Base-by-base conservation (phyloP, 2,888 invertebrate species). In the Mesoligia furuncula region DNA sequence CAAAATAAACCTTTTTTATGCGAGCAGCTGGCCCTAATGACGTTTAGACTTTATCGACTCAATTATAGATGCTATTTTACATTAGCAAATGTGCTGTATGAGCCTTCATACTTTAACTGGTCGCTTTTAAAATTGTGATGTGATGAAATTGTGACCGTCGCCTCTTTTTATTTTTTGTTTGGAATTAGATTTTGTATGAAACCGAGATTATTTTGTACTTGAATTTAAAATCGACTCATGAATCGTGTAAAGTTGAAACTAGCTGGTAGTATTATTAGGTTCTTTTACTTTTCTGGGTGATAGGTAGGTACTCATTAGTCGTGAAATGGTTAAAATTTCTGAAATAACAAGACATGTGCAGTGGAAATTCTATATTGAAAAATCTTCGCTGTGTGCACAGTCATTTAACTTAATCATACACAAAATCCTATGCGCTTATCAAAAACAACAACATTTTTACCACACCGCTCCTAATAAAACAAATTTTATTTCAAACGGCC, bases 1-100 rank as follows among this genome's bases (percentile, higher is more conserved):
- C 92, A 90, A 92, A 94, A 93, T 91, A 93, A 92, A 93, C 90
- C 86, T 93, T 93, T 93, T 93, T 93, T 87, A 87, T 92, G 89
- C 86, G 87, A 86, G 89, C 90, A 91, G 90, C 91, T 92, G 89
- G 87, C 79, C 77, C 73, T 82, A 86, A 89, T 81, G 62, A 83
- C 81, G 71, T 80, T 77, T 90, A 76, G 84, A 89, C 92, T 90
- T 89, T 95, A 93, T 80, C 0, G 0, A 0, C 0, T 73, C 62
- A 24, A 45, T 36, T 36, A 90, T 93, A 95, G 83, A 90, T 87
- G 81, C 88, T 77, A 92, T 90, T 92, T 93, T 95, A 73, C 88
- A 88, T 85, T 84, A 88, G 77, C 88, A 79, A 78, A 85, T 73
- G 77, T 80, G 62, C 74, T 84, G 76, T 84, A 84, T 88, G 89